phyloP scores from a whole-genome alignment of 2,888 invertebrate species.

The Microctonus hyperodae region DNA sequence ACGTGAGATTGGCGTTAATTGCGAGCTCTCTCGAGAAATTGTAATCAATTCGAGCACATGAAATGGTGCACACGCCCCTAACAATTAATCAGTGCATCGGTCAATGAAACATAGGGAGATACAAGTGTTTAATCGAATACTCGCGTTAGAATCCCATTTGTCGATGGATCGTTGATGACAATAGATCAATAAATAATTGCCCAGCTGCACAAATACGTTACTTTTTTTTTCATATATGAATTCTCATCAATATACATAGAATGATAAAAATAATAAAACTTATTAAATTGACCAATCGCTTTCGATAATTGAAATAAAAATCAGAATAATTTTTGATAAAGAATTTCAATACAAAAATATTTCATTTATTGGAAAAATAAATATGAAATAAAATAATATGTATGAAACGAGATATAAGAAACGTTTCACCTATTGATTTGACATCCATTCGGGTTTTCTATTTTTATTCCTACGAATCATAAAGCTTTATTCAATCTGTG shows the following conservation, averaged over 20 bases:
- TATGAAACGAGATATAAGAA: slow-evolving; percentile 14
- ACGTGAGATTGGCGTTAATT: slow-evolving; percentile 7
- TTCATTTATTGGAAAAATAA: neutral
- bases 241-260: neutral
- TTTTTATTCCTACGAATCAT: slow-evolving; percentile 33
- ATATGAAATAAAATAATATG: neutral
- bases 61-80: neutral
- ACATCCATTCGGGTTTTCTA: slow-evolving; percentile 30
- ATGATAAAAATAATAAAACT: neutral
- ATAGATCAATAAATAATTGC: neutral
- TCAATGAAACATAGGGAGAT: neutral
- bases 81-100: slow-evolving; percentile 1
- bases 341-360: slow-evolving; percentile 5
- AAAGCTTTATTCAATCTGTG: slow-evolving; percentile 39
- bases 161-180: neutral
- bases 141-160: neutral
- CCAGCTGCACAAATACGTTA: neutral
- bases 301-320: neutral
- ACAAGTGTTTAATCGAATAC: neutral
- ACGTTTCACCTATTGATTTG: slow-evolving; percentile 24
- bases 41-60: neutral
- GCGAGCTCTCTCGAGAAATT: neutral
- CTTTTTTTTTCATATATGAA: too few relatives aligned
- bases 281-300: neutral
- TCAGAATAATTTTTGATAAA: neutral